Percentiles rank a stretch among this genome's conserved stretches.
These are phyloP conservation scores for Vanacampus margaritifer DNA, from an alignment of 2,113 vertebrate genomes.

Conservation along the genomic window DNA sequence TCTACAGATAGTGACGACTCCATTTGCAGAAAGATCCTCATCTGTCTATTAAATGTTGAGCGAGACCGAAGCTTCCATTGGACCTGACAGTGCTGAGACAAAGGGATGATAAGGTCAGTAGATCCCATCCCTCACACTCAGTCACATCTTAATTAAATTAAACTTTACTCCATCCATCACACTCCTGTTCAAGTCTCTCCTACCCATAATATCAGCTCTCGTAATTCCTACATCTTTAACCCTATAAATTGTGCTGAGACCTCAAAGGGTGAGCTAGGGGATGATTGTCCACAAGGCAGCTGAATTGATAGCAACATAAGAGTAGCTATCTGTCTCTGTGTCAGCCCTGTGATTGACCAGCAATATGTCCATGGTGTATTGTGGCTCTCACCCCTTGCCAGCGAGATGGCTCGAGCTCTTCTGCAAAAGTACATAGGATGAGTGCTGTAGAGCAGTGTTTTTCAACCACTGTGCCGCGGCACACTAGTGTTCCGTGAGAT, in stretches of 20 bases:
- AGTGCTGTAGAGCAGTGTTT: no score
- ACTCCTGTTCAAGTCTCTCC: not conserved
- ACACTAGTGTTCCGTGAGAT: no score
- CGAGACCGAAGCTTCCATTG: conserved; percentile 43
- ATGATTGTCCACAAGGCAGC: not conserved
- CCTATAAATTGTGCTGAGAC: not conserved
- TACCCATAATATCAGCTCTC: conserved; percentile 8
- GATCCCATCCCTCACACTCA: conserved; percentile 26
- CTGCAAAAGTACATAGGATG: not conserved
- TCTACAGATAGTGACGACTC: conserved; percentile 42
- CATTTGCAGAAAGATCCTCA: conserved; percentile 15
- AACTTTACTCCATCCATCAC: conserved; percentile 17
- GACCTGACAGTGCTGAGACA: conserved; percentile 23
- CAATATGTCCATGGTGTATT: not conserved
- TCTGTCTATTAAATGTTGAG: conserved; percentile 32
- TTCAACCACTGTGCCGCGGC: no score
- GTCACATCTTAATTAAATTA: not conserved
- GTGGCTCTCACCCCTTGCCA: not conserved
- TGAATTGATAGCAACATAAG: not conserved
- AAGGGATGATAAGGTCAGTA: conserved; percentile 11
- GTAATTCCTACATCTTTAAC: not conserved
- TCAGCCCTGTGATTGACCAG: not conserved
- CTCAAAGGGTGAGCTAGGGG: not conserved
- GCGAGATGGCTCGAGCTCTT: not conserved
- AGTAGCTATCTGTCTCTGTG: not conserved